Conservation (phyloP, 2,888 invertebrate species). For the Campaea margaritaria region DNA sequence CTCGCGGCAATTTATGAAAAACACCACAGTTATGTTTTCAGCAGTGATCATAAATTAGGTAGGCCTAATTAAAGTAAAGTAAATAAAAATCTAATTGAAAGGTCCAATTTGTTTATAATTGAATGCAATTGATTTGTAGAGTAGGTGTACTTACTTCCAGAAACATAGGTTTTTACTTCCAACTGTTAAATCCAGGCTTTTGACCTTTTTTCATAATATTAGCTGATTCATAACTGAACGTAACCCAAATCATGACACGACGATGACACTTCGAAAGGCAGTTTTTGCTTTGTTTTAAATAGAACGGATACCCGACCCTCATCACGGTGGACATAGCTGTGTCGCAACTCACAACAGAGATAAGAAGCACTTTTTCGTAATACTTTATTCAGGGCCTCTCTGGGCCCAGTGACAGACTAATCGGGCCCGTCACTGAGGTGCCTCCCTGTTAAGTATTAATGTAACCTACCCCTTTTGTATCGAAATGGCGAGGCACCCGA, state of each 20-base stretch:
- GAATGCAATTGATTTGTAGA: too few species aligned
- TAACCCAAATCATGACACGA: conserved; percentile 31
- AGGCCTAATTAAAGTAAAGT: too few species aligned
- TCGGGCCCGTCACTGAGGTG: conserved; percentile 79
- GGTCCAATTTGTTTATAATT: too few species aligned
- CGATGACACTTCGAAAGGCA: conserved; percentile 33
- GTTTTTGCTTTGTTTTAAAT: conserved; percentile 43
- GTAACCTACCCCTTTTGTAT: conserved; percentile 75
- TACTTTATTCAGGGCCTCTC: conserved; percentile 83
- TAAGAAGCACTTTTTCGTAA: conserved; percentile 83
- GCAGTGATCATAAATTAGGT: too few species aligned
- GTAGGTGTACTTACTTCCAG: too few species aligned
- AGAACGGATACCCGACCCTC: conserved; percentile 66
- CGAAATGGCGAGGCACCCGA: conserved; percentile 65
- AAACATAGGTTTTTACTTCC: too few species aligned
- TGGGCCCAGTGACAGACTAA: conserved; percentile 81
- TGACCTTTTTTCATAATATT: conserved; percentile 11
- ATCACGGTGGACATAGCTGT: conserved; percentile 66
- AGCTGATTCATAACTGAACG: conserved; percentile 23
- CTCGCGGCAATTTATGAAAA: too few species aligned
- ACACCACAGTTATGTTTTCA: too few species aligned
- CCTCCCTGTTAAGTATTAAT: conserved; percentile 78
- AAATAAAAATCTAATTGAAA: too few species aligned
- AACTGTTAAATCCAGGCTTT: background rate
- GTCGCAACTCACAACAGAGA: conserved; percentile 64